These are phyloP conservation scores for Drosophila grimshawi DNA, from an alignment of 1,140 invertebrate species.

Conservation along the genomic window DNA sequence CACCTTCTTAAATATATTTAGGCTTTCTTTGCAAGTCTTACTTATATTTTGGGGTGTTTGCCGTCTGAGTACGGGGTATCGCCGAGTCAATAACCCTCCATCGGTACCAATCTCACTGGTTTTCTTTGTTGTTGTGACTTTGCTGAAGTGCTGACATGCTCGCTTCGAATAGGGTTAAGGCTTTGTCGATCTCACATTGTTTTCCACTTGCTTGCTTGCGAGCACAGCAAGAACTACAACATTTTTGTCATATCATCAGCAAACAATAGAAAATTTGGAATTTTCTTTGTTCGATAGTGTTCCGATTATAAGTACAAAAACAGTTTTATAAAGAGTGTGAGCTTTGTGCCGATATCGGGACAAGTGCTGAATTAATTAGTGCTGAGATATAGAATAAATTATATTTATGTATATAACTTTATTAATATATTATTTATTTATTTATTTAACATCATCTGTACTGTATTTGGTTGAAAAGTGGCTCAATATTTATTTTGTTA, in stretches of 20 bases:
- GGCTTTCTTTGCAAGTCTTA: too few relatives aligned
- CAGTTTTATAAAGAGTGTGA: neutral
- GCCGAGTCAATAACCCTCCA: too few relatives aligned
- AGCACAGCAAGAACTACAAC: constrained; percentile 20
- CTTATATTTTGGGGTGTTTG: neutral
- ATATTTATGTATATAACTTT: neutral
- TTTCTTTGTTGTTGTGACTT: constrained; percentile 25
- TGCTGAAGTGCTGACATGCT: constrained; percentile 18
- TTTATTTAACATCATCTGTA: too few relatives aligned
- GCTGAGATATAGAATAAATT: too few relatives aligned
- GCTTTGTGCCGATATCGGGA: neutral
- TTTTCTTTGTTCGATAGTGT: constrained; percentile 21
- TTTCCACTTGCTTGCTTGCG: constrained; percentile 26
- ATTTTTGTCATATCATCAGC: constrained; percentile 12
- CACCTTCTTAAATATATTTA: neutral
- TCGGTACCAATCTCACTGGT: neutral
- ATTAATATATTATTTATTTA: too few relatives aligned
- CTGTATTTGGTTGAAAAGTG: too few relatives aligned
- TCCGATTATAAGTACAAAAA: neutral
- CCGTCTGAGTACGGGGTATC: neutral
- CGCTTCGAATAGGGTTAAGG: constrained; percentile 20
- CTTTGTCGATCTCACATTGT: constrained; percentile 30
- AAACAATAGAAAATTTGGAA: constrained; percentile 34
- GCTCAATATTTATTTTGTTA: neutral
- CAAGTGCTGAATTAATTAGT: neutral